phyloP scores from a whole-genome alignment of 2,113 vertebrate species.

The Bubo blakistoni region DNA sequence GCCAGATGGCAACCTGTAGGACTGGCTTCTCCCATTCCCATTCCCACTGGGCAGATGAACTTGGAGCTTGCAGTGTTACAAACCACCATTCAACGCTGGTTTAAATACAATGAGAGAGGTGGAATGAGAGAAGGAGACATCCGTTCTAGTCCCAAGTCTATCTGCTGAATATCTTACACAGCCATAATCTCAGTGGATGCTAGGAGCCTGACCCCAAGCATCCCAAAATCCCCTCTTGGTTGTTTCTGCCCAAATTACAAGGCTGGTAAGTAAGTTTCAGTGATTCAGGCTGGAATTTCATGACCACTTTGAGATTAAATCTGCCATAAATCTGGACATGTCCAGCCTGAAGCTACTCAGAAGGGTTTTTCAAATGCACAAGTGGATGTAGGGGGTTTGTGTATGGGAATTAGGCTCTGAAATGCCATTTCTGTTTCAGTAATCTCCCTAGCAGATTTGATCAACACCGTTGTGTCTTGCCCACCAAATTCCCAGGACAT shows the following conservation, averaged over 20 bases:
- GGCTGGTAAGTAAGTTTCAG: not conserved
- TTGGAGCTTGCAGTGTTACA: not conserved
- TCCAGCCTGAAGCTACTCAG: not conserved
- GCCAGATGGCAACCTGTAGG: slow-evolving; percentile 69
- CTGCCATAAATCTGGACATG: not conserved
- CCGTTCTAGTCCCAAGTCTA: not conserved
- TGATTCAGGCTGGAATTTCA: not conserved
- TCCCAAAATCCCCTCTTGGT: not conserved
- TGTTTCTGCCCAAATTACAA: not conserved
- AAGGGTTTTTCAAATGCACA: not conserved
- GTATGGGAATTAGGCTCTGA: not conserved
- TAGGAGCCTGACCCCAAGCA: not conserved
- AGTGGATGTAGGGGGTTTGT: not conserved
- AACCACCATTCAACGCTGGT: accelerated
- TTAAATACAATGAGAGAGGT: not conserved
- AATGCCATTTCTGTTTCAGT: not conserved
- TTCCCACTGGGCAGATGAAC: not conserved
- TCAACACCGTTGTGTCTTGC: not conserved
- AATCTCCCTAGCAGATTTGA: not conserved
- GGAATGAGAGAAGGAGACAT: not conserved
- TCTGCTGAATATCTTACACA: not conserved
- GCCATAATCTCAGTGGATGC: not conserved
- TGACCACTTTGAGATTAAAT: not conserved
- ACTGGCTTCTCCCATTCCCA: not conserved
- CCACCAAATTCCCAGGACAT: not conserved